These are phyloP conservation scores for Nixonia krombeini DNA, from an alignment of 1,140 invertebrate species.

Conservation along the genomic window DNA sequence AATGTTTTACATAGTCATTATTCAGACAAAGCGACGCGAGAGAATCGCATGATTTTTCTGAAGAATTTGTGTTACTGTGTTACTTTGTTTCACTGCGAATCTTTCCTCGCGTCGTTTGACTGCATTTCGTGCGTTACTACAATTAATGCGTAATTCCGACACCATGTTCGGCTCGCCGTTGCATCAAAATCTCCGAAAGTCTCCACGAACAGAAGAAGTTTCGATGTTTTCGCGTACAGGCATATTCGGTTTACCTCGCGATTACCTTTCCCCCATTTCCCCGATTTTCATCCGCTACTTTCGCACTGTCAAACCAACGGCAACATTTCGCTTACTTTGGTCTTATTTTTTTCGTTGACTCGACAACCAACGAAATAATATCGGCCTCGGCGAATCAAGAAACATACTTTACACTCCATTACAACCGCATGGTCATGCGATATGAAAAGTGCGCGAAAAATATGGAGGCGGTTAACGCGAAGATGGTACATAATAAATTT, in stretches of 20 bases:
- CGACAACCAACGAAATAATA: too few species aligned
- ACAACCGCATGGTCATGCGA: slow-evolving; percentile 13
- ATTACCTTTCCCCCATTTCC: background rate
- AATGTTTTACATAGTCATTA: too few species aligned
- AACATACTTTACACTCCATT: slow-evolving; percentile 12
- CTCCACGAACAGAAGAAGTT: too few species aligned
- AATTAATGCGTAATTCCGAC: slow-evolving; percentile 20
- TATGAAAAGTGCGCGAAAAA: slow-evolving; percentile 33
- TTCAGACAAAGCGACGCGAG: too few species aligned
- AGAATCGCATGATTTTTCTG: background rate
- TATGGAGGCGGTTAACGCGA: slow-evolving; percentile 6
- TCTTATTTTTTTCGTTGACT: too few species aligned
- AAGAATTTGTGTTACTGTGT: slow-evolving; percentile 21
- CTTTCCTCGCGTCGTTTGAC: slow-evolving; percentile 18
- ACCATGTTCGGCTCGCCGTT: slow-evolving; percentile 9
- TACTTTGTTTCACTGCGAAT: slow-evolving; percentile 26
- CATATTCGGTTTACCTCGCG: background rate
- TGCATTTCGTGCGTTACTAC: slow-evolving; percentile 9
- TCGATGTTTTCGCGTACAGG: background rate
- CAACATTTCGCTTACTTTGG: too few species aligned
- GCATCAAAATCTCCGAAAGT: slow-evolving; percentile 5
- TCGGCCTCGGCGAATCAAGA: too few species aligned
- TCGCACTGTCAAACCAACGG: too few species aligned
- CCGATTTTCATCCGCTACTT: too few species aligned
- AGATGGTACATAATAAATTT: slow-evolving; percentile 36